Percentiles rank a stretch among this genome's conserved stretches.
Conservation (phyloP, 2,888 invertebrate genomes). For the Lumbricus terrestris region DNA sequence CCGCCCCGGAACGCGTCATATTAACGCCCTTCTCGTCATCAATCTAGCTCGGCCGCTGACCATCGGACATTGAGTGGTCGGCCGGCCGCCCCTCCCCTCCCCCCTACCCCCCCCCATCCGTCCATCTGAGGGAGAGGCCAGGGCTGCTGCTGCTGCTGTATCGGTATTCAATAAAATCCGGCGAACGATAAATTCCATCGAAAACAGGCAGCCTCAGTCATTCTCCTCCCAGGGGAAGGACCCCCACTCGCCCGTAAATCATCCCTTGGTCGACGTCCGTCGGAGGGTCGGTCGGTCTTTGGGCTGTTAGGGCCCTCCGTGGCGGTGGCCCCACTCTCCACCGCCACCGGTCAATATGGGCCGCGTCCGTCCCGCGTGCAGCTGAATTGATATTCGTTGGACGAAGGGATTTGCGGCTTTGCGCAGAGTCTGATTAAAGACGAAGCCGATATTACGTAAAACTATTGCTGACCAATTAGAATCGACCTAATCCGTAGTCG, state of each 20-base stretch:
- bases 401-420: neutral
- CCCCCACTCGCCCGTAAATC: neutral
- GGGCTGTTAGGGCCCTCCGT: neutral
- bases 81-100: too few species aligned
- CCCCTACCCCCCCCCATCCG: neutral
- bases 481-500: neutral
- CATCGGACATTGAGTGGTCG: too few species aligned
- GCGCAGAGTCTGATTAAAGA: conserved; percentile 4
- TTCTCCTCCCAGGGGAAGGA: neutral
- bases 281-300: neutral
- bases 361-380: neutral
- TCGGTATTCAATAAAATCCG: conserved; percentile 16
- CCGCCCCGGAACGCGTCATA: neutral
- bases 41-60: conserved; percentile 3
- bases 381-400: neutral
- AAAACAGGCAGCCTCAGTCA: neutral
- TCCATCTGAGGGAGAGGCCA: neutral
- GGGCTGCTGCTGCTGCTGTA: too few species aligned
- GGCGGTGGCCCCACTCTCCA: too few species aligned
- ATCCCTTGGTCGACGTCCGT: neutral
- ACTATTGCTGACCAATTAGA: conserved; percentile 1
- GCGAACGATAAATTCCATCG: conserved; percentile 11
- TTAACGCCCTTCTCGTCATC: neutral
- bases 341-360: neutral
- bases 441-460: neutral